These are phyloP conservation scores for Sylvilagus bachmani DNA, from an alignment of 2,113 vertebrate species.

Conservation along the genomic window DNA sequence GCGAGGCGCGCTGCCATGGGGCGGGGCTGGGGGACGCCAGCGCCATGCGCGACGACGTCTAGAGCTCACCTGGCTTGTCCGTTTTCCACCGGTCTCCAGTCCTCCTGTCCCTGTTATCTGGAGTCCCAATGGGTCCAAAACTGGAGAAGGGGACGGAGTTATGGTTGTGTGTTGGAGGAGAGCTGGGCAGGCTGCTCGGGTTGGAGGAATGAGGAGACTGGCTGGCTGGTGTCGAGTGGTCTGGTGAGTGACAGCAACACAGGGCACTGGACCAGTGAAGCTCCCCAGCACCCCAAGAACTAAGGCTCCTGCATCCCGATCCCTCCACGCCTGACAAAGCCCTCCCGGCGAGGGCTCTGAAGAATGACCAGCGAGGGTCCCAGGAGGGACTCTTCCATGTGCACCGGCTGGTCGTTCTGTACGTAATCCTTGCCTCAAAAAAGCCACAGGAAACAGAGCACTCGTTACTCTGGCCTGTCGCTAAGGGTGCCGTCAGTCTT, in stretches of 20 bases:
- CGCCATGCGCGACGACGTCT: accelerated
- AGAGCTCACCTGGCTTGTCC: constrained; percentile 94
- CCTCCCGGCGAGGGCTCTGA: neutral
- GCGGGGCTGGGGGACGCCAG: neutral
- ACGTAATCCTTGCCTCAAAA: neutral
- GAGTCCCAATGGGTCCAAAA: constrained; percentile 98
- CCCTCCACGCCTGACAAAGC: no score
- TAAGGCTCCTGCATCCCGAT: neutral
- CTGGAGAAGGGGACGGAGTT: constrained; percentile 95
- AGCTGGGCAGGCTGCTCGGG: constrained; percentile 98
- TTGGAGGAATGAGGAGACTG: constrained; percentile 99
- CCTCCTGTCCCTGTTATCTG: constrained; percentile 96
- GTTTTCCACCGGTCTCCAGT: constrained; percentile 96
- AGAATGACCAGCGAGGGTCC: neutral
- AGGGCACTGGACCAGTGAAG: neutral
- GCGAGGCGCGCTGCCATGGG: neutral
- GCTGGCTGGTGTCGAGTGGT: constrained; percentile 99
- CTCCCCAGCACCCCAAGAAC: constrained; percentile 40
- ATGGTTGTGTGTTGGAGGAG: constrained; percentile 98
- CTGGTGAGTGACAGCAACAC: constrained; percentile 85
- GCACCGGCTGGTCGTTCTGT: neutral
- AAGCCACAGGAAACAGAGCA: neutral
- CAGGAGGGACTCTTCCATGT: neutral
- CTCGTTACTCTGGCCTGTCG: neutral
- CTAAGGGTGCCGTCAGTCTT: neutral